A percentile compares a stretch with the other conserved stretches of the same genome.
These are phyloP conservation scores for Tipula helvola DNA, from an alignment of 2,888 invertebrate genomes.

Conservation along the genomic window DNA sequence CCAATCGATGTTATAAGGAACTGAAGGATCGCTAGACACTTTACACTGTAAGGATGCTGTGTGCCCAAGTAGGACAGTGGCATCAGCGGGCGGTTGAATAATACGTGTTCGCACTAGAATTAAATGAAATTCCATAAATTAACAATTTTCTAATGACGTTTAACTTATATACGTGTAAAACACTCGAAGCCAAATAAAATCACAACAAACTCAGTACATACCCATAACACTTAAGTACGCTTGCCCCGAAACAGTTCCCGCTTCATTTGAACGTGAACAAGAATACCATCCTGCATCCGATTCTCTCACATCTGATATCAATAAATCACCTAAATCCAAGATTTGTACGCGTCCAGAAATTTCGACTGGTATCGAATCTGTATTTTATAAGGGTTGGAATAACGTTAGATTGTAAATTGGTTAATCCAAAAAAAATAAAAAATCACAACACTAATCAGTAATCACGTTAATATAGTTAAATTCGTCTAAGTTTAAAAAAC, in stretches of 20 bases:
- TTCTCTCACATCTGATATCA: constrained; percentile 73
- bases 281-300: constrained; percentile 81
- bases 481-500: neutral
- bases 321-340: constrained; percentile 73
- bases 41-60: constrained; percentile 90
- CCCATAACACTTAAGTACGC: constrained; percentile 74
- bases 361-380: constrained; percentile 49
- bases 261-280: constrained; percentile 79
- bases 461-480: neutral
- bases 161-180: neutral
- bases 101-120: constrained; percentile 80
- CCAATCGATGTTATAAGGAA: constrained; percentile 79
- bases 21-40: constrained; percentile 81
- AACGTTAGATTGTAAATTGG: constrained; percentile 14
- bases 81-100: constrained; percentile 84
- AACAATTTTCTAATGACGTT: neutral
- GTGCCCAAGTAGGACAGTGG: constrained; percentile 80
- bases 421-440: neutral
- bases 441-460: constrained; percentile 8
- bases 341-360: constrained; percentile 69
- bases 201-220: constrained; percentile 29
- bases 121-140: constrained; percentile 20
- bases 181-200: neutral
- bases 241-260: constrained; percentile 71
- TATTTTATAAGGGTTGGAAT: constrained; percentile 16